A percentile compares a stretch with the other conserved stretches of the same genome.
Evolutionary conservation across 2,797 vertebrate genomes (phyloP).

Genomic region (Clarias laeviceps): DNA sequence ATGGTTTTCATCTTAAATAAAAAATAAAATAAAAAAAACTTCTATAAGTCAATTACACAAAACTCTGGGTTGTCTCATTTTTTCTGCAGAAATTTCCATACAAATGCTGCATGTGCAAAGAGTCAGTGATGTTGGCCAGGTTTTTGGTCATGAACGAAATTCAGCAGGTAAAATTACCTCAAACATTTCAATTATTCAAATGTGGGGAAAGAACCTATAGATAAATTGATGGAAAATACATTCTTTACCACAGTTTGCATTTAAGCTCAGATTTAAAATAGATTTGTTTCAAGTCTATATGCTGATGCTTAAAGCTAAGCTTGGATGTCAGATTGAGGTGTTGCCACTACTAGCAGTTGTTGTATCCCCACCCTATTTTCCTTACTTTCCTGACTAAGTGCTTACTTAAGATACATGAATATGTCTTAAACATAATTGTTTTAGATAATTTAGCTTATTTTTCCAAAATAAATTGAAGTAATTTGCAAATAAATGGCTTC

Average conservation of each 20-base stretch:
- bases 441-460: not conserved
- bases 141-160: conserved; percentile 6
- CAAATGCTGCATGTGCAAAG: conserved; percentile 36
- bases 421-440: not conserved
- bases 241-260: not conserved
- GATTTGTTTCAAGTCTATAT: not conserved
- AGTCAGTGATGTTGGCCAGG: conserved; percentile 19
- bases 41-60: not conserved
- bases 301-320: not conserved
- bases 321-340: not conserved
- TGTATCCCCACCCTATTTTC: too few species aligned
- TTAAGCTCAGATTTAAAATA: not conserved
- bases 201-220: not conserved
- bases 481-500: not conserved
- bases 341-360: too few species aligned
- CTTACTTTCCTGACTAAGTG: not conserved
- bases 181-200: not conserved
- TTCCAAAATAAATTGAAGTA: not conserved
- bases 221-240: not conserved
- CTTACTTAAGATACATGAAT: not conserved
- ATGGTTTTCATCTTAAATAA: not conserved
- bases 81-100: not conserved
- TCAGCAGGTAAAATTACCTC: not conserved
- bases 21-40: not conserved
- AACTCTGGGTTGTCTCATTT: not conserved